A percentile compares a stretch with the other conserved stretches of the same genome.
phyloP scores from a whole-genome alignment of 2,113 vertebrate species.

The Nothocercus julius region DNA sequence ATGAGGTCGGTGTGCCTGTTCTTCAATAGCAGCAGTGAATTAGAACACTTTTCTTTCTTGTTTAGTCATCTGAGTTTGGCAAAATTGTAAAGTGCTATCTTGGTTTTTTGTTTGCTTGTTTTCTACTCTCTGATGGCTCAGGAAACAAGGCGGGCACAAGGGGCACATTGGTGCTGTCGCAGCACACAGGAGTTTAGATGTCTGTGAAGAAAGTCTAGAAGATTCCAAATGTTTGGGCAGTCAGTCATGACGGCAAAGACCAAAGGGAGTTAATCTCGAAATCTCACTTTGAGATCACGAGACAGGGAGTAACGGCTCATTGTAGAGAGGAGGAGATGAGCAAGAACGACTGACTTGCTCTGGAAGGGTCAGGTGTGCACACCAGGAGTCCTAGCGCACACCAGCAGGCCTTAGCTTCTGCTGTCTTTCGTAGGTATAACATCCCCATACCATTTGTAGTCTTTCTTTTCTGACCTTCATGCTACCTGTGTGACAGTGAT shows the following conservation, averaged over 20 bases:
- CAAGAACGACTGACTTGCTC: not conserved
- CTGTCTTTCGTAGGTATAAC: rapidly evolving
- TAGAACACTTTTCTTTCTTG: not conserved
- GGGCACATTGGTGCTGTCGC: not conserved
- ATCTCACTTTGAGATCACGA: not conserved
- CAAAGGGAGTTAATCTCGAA: not conserved
- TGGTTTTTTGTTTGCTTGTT: not conserved
- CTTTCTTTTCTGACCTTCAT: not conserved
- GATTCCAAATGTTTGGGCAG: not conserved
- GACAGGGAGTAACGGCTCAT: not conserved
- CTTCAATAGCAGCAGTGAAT: not conserved
- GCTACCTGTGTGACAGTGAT: not conserved
- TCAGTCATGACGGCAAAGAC: not conserved
- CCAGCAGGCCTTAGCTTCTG: not conserved
- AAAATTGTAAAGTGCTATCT: not conserved
- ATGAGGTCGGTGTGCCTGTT: not conserved
- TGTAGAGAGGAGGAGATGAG: not conserved
- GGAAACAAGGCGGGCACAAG: not conserved
- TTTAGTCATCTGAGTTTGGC: not conserved
- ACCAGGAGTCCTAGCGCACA: not conserved
- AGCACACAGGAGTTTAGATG: not conserved
- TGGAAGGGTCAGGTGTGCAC: not conserved
- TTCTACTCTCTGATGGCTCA: not conserved
- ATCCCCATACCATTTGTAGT: not conserved
- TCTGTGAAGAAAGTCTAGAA: not conserved